Base-by-base conservation (phyloP, 2,113 vertebrate genomes). In the Ammospiza nelsoni region DNA sequence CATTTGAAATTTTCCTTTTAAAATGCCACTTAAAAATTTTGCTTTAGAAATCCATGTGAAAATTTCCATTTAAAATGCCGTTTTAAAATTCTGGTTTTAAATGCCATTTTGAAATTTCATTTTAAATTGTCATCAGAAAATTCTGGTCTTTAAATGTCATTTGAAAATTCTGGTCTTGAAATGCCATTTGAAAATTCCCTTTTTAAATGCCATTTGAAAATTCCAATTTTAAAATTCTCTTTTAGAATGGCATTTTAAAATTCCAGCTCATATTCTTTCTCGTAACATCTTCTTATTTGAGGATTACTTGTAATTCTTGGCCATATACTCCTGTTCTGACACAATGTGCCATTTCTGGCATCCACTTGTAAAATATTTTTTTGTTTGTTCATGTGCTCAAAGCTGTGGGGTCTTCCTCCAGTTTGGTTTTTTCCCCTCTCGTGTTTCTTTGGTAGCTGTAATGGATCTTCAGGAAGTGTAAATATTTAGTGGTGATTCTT, bases 391-490 rank as follows among this genome's bases (percentile, higher is more conserved):
- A 17, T 3, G 0, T 66, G 20, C 12, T 89, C 4, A 4, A 23
- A 39, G 5, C 23, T 20, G 5, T 16, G 33, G 44, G 8, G 22
- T 86, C 20, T 58, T 51, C 15, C 7, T 21, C 5, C 3, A 9
- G 2, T 28, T 82, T 9, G 11, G 11, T 31, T 33, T 3, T 10
- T 31, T n/a, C 17, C 3, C 1, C 2, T 3, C 4, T 29, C 0
- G 0, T 16, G 1, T 49, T 69, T 86, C 12, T 69, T 68, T 44
- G 25, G 3, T 62, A 31, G 31, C 28, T 71, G 1, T 2, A 63
- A 19, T 37, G 7, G 9, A 9, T 58, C 16, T 46, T 75, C 5
- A 21, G 35, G 19, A 67, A n/a, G 14, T 39, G 5, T 27, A 33
- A 6, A 3, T 44, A 15, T 66, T 57, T 12, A 57, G 4, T 18